Evolutionary conservation across 92 coral and sea anemone species (phyloP).

Genomic region (Heteractis magnifica): DNA sequence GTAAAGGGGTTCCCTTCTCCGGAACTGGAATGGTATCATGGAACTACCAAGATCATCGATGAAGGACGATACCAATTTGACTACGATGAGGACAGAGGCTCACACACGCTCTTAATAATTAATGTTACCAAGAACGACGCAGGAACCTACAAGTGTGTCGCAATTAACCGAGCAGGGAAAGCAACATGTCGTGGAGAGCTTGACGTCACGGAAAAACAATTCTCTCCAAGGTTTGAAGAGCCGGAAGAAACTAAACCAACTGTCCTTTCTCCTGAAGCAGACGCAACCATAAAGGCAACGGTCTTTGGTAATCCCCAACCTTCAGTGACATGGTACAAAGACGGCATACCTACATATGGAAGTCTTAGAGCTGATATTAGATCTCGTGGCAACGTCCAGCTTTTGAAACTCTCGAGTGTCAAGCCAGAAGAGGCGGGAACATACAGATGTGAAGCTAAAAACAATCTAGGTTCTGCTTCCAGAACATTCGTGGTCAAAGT

Average conservation of each 20-base stretch:
- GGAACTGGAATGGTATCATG: constrained; percentile 80
- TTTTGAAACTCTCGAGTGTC: constrained; percentile 41
- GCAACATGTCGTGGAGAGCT: constrained; percentile 81
- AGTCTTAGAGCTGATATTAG: constrained; percentile 50
- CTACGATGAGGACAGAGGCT: constrained; percentile 54
- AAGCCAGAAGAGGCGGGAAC: constrained; percentile 70
- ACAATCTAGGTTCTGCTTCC: constrained; percentile 58
- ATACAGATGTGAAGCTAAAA: constrained; percentile 73
- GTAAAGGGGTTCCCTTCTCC: constrained; percentile 71
- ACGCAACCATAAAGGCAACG: constrained; percentile 62
- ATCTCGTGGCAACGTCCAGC: constrained; percentile 46
- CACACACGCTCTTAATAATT: constrained; percentile 60
- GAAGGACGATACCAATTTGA: constrained; percentile 74
- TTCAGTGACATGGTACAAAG: constrained; percentile 90
- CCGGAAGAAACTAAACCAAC: constrained; percentile 58
- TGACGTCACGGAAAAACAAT: constrained; percentile 74
- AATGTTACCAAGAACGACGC: constrained; percentile 66
- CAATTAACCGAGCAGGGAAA: constrained; percentile 86
- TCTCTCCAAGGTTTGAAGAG: constrained; percentile 82
- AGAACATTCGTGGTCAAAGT: constrained; percentile 50
- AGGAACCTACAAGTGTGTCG: constrained; percentile 89
- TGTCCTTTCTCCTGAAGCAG: constrained; percentile 71
- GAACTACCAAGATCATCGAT: constrained; percentile 61
- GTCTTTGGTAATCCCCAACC: constrained; percentile 87
- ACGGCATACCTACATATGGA: constrained; percentile 58